phyloP scores from a whole-genome alignment of 2,113 vertebrate genomes.

The Spermophilus dauricus region DNA sequence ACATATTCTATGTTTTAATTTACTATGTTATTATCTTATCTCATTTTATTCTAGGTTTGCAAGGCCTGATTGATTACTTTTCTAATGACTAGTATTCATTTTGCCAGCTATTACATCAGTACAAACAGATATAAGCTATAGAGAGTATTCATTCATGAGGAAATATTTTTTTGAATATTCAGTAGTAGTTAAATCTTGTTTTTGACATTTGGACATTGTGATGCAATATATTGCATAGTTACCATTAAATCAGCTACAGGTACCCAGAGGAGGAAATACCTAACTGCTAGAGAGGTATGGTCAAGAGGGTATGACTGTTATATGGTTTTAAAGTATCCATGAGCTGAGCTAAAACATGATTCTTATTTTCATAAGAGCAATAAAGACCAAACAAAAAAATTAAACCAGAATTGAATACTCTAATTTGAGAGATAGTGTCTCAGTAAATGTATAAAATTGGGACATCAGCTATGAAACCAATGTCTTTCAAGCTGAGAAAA shows the following conservation, averaged over 20 bases:
- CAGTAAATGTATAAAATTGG: background rate
- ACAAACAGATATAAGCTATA: background rate
- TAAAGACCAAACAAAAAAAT: background rate
- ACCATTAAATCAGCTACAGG: background rate
- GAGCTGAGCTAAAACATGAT: background rate
- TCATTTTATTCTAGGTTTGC: background rate
- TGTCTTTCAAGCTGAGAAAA: slow-evolving; percentile 35
- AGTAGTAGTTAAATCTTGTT: background rate
- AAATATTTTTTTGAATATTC: slow-evolving; percentile 1
- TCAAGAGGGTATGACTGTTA: background rate
- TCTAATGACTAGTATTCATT: background rate
- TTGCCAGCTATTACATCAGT: background rate
- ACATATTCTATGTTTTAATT: background rate
- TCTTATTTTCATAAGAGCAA: slow-evolving; percentile 33
- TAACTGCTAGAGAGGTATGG: background rate
- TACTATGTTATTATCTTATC: background rate
- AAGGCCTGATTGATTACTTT: background rate
- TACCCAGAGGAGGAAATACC: background rate
- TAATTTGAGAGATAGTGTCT: background rate
- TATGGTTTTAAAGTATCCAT: background rate
- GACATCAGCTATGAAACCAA: slow-evolving; percentile 4
- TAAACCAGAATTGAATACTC: background rate
- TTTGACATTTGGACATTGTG: background rate
- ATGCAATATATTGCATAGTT: background rate
- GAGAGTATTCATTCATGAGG: background rate